Percentiles rank a stretch among this genome's conserved stretches.
Evolutionary conservation across 2,888 invertebrate species (phyloP).

Genomic region (Acrobasis repandana): DNA sequence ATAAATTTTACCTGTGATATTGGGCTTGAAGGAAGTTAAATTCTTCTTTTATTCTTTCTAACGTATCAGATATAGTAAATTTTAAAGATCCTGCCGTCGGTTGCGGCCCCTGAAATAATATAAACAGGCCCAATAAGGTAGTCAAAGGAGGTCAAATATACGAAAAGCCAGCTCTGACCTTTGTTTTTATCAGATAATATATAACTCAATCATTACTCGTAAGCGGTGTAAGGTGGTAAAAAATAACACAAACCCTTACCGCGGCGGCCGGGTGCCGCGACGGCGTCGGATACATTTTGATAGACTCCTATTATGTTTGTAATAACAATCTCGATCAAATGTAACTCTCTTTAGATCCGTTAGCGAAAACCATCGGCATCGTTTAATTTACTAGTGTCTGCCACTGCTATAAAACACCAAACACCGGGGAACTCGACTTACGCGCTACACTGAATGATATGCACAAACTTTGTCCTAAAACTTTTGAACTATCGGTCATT

Average conservation of each 20-base stretch:
- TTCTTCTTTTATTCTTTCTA: constrained; percentile 97
- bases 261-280: constrained; percentile 89
- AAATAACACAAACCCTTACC: constrained; percentile 84
- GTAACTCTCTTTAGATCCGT: constrained; percentile 65
- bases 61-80: constrained; percentile 95
- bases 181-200: background rate
- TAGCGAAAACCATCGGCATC: constrained; percentile 60
- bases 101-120: constrained; percentile 87
- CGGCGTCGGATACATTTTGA: constrained; percentile 88
- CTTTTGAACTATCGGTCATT: constrained; percentile 76
- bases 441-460: constrained; percentile 76
- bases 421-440: constrained; percentile 64
- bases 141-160: constrained; percentile 26
- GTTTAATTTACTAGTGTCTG: constrained; percentile 59
- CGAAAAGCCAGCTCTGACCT: background rate
- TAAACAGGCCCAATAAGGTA: constrained; percentile 42
- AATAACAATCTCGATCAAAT: constrained; percentile 58
- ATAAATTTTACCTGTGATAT: constrained; percentile 92
- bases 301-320: constrained; percentile 38
- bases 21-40: constrained; percentile 97
- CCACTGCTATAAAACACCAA: constrained; percentile 71
- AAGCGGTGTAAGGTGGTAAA: constrained; percentile 31
- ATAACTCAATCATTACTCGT: background rate
- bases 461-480: constrained; percentile 77
- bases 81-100: constrained; percentile 95